Conservation (phyloP, 2,113 vertebrate genomes). For the Aplodontia rufa region DNA sequence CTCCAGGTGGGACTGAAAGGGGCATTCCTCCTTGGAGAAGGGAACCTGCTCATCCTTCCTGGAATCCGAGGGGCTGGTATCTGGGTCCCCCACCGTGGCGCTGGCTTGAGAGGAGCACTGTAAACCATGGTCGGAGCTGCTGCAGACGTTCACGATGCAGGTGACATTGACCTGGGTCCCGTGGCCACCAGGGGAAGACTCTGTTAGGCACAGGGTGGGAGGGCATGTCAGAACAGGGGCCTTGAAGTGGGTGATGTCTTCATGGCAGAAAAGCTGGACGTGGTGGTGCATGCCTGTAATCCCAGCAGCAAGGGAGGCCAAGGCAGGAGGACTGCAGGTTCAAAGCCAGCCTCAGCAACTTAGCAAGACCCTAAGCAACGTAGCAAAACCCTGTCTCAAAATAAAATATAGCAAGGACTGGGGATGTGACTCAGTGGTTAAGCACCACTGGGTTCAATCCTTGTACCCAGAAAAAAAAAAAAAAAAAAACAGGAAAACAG, state of each 20-base stretch:
- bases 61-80: neutral
- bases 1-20: conserved; percentile 7
- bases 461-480: too few species aligned
- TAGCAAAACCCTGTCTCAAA: too few species aligned
- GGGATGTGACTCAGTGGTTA: too few species aligned
- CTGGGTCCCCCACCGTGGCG: accelerated
- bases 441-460: too few species aligned
- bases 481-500: too few species aligned
- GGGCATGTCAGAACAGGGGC: neutral
- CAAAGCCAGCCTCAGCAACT: too few species aligned
- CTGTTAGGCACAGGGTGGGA: conserved; percentile 65
- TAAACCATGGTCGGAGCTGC: conserved; percentile 67
- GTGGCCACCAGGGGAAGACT: conserved; percentile 10
- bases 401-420: too few species aligned
- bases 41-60: conserved; percentile 59
- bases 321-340: too few species aligned
- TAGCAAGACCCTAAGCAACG: too few species aligned
- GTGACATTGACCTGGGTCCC: conserved; percentile 82
- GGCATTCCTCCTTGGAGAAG: conserved; percentile 81
- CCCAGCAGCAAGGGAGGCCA: too few species aligned
- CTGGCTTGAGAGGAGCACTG: conserved; percentile 63
- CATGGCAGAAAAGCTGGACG: too few species aligned
- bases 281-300: too few species aligned
- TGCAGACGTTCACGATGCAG: conserved; percentile 81
- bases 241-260: accelerated